Base-by-base conservation (phyloP, 2,113 vertebrate genomes). In the Lepisosteus osseus region DNA sequence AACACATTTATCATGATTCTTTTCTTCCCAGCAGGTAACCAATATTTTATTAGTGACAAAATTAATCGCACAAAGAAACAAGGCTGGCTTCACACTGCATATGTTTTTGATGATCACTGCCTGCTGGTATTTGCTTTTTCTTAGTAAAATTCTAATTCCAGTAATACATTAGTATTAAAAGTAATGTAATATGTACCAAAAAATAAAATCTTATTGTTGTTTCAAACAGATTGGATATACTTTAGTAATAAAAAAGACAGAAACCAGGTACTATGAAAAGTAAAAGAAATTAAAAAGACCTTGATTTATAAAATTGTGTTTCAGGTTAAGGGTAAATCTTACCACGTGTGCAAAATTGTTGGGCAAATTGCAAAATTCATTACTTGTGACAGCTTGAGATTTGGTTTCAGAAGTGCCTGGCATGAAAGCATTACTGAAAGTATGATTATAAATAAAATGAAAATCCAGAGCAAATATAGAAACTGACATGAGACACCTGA, bases 311-410 rank as follows among this genome's bases (percentile, higher is more conserved):
- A 51, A 51, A 51, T 51, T 51, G 47, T 51, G 9, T 9, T 51
- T 59, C 14, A 12, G 57, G 57, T 15, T 59, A 14, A 63, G 76
- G 74, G 59, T 72, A 57, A 29, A 29, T 29, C 29, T 29, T 29
- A 29, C 29, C 29, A 29, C 29, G 29, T 29, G 29, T 29, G 29
- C 29, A 80, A 74, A 71, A 84, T 63, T 77, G 77, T 73, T 75
- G 47, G 40, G 63, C 81, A 86, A 80, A 87, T 55, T 81, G 83
- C 82, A 76, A 86, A 85, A 88, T 86, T 86, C 51, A 78, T 91
- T 90, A 85, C 72, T 78, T 73, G 70, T 64, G 83, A 87, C 77
- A 86, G 78, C 81, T 79, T 74, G 70, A 78, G 81, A 82, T 85
- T 77, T 81, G 78, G 82, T 83, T 81, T 78, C 86, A 87, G 81